These are phyloP conservation scores for Rhincodon typus DNA, from an alignment of 2,797 vertebrate genomes.

Conservation along the genomic window DNA sequence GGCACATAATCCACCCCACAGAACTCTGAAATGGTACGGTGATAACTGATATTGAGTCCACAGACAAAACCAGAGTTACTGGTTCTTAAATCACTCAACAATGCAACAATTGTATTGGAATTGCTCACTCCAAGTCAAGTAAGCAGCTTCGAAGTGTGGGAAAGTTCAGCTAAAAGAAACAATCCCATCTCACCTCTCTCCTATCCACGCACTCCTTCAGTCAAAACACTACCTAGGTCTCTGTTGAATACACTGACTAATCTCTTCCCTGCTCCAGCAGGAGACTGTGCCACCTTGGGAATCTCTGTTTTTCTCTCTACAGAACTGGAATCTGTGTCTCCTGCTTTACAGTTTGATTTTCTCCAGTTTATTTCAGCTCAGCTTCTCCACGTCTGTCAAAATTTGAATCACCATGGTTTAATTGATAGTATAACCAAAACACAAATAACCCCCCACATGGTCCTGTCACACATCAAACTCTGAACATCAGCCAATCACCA, in stretches of 20 bases:
- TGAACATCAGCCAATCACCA: not conserved
- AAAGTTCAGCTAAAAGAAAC: not conserved
- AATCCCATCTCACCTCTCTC: not conserved
- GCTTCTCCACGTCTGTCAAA: not conserved
- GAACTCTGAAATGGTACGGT: not conserved
- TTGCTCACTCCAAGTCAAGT: not conserved
- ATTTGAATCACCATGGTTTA: not conserved
- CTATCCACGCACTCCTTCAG: not conserved
- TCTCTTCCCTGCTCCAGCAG: not conserved
- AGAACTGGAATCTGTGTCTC: not conserved
- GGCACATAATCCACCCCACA: not conserved
- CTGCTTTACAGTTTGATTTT: not conserved
- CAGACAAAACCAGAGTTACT: not conserved
- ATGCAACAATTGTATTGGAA: not conserved
- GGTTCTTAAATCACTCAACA: not conserved
- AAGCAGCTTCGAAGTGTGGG: not conserved
- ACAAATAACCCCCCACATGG: not conserved
- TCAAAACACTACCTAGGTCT: not conserved
- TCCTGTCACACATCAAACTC: not conserved
- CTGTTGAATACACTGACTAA: not conserved
- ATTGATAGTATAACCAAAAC: not conserved
- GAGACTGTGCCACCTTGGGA: not conserved
- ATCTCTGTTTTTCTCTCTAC: not conserved
- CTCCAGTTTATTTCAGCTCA: not conserved
- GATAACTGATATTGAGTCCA: not conserved